phyloP scores from a whole-genome alignment of 2,113 vertebrate genomes.

The Eubucco bourcierii region DNA sequence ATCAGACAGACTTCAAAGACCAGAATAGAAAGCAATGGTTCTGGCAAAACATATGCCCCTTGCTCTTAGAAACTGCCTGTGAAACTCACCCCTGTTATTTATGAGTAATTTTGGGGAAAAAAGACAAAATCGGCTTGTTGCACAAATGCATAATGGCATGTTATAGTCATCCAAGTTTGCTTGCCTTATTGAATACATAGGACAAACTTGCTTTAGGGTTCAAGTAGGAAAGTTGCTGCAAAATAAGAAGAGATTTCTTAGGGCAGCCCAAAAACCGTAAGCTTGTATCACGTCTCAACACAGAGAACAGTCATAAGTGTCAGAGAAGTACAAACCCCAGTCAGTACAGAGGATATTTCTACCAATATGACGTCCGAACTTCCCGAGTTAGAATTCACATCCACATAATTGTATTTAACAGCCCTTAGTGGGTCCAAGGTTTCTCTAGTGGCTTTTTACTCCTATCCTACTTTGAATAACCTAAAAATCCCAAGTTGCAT shows the following conservation, averaged over 20 bases:
- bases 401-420: background rate
- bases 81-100: background rate
- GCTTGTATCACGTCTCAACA: background rate
- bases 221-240: background rate
- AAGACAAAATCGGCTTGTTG: background rate
- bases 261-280: background rate
- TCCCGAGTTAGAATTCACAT: background rate
- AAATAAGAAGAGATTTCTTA: background rate
- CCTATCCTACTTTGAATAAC: conserved; percentile 3
- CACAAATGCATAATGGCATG: background rate
- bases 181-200: background rate
- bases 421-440: background rate
- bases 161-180: background rate
- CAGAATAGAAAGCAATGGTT: background rate
- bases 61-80: background rate
- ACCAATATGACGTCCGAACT: background rate
- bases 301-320: background rate
- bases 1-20: background rate
- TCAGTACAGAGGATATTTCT: background rate
- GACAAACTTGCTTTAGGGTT: background rate
- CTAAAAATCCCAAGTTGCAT: background rate
- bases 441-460: conserved; percentile 14
- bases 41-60: background rate
- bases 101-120: background rate
- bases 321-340: background rate